These are phyloP conservation scores for Rhagonycha lutea DNA, from an alignment of 2,888 invertebrate species.

Conservation along the genomic window DNA sequence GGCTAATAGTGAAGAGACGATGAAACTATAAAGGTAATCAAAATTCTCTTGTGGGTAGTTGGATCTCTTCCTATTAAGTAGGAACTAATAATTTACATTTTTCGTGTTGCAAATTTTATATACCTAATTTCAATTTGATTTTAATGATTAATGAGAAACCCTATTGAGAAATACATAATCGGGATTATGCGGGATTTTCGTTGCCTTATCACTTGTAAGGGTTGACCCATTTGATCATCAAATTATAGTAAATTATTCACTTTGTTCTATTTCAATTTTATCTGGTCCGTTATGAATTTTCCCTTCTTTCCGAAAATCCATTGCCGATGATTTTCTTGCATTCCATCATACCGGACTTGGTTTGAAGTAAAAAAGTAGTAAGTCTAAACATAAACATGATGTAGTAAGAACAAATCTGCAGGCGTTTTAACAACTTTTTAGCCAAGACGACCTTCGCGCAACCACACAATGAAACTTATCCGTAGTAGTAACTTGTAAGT, in stretches of 20 bases:
- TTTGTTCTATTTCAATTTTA: not conserved
- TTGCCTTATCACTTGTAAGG: not conserved
- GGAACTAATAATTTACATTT: no score
- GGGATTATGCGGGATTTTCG: not conserved
- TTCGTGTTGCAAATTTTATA: not conserved
- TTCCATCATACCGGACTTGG: not conserved
- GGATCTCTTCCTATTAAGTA: not conserved
- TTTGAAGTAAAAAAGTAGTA: not conserved
- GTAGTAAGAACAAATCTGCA: not conserved
- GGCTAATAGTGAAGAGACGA: not conserved
- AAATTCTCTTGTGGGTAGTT: not conserved
- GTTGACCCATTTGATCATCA: not conserved
- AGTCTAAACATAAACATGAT: constrained; percentile 1
- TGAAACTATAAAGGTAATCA: not conserved
- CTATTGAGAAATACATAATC: not conserved
- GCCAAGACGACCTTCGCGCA: not conserved
- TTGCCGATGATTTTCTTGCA: not conserved
- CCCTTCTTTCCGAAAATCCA: not conserved
- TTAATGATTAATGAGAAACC: not conserved
- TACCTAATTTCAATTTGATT: not conserved
- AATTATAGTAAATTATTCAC: not conserved
- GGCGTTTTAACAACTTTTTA: constrained; percentile 1
- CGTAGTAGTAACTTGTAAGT: not conserved
- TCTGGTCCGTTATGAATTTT: not conserved
- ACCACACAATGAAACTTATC: not conserved